These are phyloP conservation scores for Chaenogobius annularis DNA, from an alignment of 2,113 vertebrate genomes.

Conservation along the genomic window DNA sequence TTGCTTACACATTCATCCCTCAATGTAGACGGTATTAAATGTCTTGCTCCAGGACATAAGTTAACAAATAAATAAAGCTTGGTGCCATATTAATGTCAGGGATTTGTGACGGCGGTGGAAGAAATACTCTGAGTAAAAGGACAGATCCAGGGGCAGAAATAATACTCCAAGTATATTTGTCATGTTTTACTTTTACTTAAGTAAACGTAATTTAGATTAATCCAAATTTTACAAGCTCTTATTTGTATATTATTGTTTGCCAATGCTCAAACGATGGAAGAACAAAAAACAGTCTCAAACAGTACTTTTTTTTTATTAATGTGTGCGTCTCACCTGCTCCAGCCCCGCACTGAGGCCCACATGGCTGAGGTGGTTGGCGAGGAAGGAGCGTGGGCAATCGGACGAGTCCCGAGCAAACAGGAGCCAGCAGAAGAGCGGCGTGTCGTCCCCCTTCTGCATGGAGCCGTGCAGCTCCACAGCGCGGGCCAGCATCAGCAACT, in stretches of 20 bases:
- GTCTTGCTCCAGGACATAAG: neutral
- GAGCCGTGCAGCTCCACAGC: constrained; percentile 84
- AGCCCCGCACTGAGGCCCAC: constrained; percentile 91
- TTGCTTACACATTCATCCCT: too few species aligned
- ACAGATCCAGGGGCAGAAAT: too few species aligned
- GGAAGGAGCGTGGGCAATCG: constrained; percentile 84
- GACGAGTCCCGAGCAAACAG: constrained; percentile 95
- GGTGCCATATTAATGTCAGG: neutral
- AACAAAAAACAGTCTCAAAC: too few species aligned
- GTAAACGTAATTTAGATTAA: too few species aligned
- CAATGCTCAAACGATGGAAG: too few species aligned
- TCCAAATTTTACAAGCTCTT: too few species aligned
- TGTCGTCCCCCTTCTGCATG: constrained; percentile 82
- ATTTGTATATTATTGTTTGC: too few species aligned
- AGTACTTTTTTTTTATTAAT: too few species aligned
- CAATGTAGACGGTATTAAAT: neutral
- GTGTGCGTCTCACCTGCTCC: constrained; percentile 86
- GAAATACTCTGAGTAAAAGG: too few species aligned
- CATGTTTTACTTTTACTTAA: too few species aligned
- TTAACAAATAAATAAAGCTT: neutral
- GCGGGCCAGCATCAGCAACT: constrained; percentile 91
- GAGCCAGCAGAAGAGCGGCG: constrained; percentile 94
- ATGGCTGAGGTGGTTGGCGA: constrained; percentile 91
- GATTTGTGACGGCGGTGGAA: too few species aligned
- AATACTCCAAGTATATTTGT: too few species aligned